These are phyloP conservation scores for Drosophila paulistorum DNA, from an alignment of 1,140 invertebrate genomes.

Conservation along the genomic window DNA sequence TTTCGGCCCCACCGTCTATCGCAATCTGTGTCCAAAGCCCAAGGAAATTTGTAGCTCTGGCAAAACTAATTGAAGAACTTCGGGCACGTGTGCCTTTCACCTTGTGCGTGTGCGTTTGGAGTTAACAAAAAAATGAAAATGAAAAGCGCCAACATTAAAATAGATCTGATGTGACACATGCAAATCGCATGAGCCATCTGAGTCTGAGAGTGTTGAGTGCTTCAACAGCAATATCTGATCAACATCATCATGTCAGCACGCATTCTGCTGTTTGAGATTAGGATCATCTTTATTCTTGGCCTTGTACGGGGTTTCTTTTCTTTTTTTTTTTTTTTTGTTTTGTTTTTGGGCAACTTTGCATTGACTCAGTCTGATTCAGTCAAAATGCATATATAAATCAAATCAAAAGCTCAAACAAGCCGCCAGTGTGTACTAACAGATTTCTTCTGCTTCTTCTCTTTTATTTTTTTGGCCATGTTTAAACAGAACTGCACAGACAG, in stretches of 20 bases:
- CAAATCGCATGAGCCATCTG: slow-evolving; percentile 58
- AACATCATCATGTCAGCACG: slow-evolving; percentile 22
- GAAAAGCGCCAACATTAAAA: background rate
- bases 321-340: too few relatives aligned
- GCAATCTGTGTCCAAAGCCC: slow-evolving; percentile 50
- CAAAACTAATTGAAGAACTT: slow-evolving; percentile 73
- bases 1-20: background rate
- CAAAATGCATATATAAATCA: slow-evolving; percentile 52
- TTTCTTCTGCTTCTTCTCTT: slow-evolving; percentile 24
- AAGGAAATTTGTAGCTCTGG: slow-evolving; percentile 62
- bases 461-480: slow-evolving; percentile 39
- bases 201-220: slow-evolving; percentile 33
- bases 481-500: slow-evolving; percentile 29
- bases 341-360: too few relatives aligned
- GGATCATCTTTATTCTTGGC: slow-evolving; percentile 37
- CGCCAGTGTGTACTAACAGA: slow-evolving; percentile 58
- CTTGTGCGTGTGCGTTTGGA: slow-evolving; percentile 26
- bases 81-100: background rate
- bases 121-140: slow-evolving; percentile 9
- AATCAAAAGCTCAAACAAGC: slow-evolving; percentile 62
- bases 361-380: background rate
- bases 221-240: slow-evolving; percentile 26
- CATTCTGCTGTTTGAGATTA: slow-evolving; percentile 22
- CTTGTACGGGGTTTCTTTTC: background rate
- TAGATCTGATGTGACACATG: slow-evolving; percentile 68